Conservation (phyloP, 1,140 invertebrate species). For the Aphelenchoides avenae region DNA sequence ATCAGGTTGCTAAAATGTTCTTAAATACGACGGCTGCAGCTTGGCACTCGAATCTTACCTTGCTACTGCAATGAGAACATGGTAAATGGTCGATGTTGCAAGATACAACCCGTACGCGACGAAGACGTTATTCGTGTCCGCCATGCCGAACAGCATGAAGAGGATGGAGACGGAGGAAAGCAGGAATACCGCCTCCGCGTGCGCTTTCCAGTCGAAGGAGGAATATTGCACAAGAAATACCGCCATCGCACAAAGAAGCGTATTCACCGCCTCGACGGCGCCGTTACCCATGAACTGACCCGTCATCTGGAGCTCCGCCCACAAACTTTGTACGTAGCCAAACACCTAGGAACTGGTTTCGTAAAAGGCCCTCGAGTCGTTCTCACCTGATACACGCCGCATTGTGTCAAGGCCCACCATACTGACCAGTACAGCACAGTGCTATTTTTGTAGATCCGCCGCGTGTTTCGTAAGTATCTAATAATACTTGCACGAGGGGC, state of each 20-base stretch:
- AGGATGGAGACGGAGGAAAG: slow-evolving; percentile 68
- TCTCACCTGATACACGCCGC: slow-evolving; percentile 71
- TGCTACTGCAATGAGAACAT: slow-evolving; percentile 75
- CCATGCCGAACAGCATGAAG: slow-evolving; percentile 66
- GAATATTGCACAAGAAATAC: slow-evolving; percentile 61
- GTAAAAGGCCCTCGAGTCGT: too few species aligned
- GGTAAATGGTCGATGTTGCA: slow-evolving; percentile 72
- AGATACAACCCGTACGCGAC: slow-evolving; percentile 73
- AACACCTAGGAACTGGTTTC: too few species aligned
- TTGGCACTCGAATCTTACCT: slow-evolving; percentile 64
- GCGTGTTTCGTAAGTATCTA: too few species aligned
- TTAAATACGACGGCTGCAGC: neutral
- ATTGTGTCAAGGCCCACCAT: slow-evolving; percentile 75
- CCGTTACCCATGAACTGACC: slow-evolving; percentile 31
- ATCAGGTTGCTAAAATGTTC: slow-evolving; percentile 73
- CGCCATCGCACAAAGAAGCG: slow-evolving; percentile 12
- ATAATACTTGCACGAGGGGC: too few species aligned
- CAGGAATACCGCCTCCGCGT: slow-evolving; percentile 64
- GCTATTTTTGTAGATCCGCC: slow-evolving; percentile 66
- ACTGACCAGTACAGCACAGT: slow-evolving; percentile 77
- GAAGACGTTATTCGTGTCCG: slow-evolving; percentile 67
- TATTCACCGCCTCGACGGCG: slow-evolving; percentile 27
- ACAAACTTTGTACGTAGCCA: slow-evolving; percentile 75
- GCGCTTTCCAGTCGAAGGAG: slow-evolving; percentile 64
- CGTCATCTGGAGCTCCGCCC: slow-evolving; percentile 61